Evolutionary conservation across 2,888 invertebrate species (phyloP).

Genomic region (Antheraea assamensis): DNA sequence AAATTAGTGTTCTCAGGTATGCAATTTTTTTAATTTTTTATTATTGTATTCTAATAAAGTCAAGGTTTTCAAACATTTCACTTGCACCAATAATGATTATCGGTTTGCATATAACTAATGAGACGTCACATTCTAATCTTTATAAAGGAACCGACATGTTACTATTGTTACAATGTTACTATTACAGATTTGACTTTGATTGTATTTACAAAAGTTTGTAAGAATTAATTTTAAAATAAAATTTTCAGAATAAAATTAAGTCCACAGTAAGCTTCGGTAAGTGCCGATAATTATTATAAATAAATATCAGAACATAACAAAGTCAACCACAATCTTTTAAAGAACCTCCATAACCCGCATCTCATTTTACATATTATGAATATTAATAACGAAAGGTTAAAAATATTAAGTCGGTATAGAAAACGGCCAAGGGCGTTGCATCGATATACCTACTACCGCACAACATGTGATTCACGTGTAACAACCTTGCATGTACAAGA

Average conservation of each 20-base stretch:
- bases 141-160: background rate
- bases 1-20: background rate
- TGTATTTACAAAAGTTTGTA: background rate
- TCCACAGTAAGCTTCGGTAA: background rate
- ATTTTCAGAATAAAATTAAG: no score
- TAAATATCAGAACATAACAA: background rate
- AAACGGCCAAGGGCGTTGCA: slow-evolving; percentile 56
- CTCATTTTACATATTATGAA: slow-evolving; percentile 42
- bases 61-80: background rate
- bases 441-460: slow-evolving; percentile 30
- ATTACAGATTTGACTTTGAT: background rate
- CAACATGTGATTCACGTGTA: slow-evolving; percentile 8
- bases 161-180: no score
- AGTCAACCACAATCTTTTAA: background rate
- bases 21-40: background rate
- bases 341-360: slow-evolving; percentile 49
- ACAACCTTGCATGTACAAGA: background rate
- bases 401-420: slow-evolving; percentile 47
- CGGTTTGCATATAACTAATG: background rate
- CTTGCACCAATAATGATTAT: background rate
- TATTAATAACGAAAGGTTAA: slow-evolving; percentile 48
- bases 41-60: background rate
- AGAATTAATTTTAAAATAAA: background rate
- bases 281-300: background rate
- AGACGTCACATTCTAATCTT: background rate